Base-by-base conservation (phyloP, 2,888 invertebrate species). In the Heliconius charithonia region DNA sequence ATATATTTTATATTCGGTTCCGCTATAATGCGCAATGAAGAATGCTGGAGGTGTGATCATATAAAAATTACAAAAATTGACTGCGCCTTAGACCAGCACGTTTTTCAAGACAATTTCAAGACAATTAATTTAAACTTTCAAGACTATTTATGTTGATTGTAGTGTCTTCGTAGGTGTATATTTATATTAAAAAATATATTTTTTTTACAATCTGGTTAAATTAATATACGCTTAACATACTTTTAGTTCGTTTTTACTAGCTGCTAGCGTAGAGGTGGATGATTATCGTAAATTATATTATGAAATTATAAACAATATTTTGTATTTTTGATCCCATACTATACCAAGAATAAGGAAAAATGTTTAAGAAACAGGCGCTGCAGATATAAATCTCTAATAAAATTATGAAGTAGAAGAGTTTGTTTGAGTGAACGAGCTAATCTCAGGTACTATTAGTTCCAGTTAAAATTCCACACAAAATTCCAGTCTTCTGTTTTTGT, bases 261-360 rank as follows among this genome's bases (percentile, higher is more conserved):
- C 22, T 22, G 27, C 29, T 62, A 27, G 59, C n/a, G 56, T 32
- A 29, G 29, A 29, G 7, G 37, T 59, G n/a, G 51, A 41, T 41
- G 16, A 62, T 59, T 59, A 69, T 59, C 69, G 67, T 69, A 76
- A 69, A 76, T 76, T 76, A 56, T 56, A 56, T 56, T 22, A 45
- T 45, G 45, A 56, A 56, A 56, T 22, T 56, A 56, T 56, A 56
- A 67, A 69, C 45, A 66, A 59, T 22, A 27, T 22, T 71, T 62
- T 51, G 22, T 19, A 27, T 73, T 59, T 32, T 56, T n/a, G 25
- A 29, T 32, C 19, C n/a, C 37, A 10, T 25, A 27, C 59, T n/a
- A 22, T 25, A 25, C 25, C 25, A 45, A 51, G 27, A 45, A 70
- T 45, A 70, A 13, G 6, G 22, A 59, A 59, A n/a, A n/a, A 56